phyloP scores from a whole-genome alignment of 2,113 vertebrate species.

The Cyanoramphus novaezelandiae region DNA sequence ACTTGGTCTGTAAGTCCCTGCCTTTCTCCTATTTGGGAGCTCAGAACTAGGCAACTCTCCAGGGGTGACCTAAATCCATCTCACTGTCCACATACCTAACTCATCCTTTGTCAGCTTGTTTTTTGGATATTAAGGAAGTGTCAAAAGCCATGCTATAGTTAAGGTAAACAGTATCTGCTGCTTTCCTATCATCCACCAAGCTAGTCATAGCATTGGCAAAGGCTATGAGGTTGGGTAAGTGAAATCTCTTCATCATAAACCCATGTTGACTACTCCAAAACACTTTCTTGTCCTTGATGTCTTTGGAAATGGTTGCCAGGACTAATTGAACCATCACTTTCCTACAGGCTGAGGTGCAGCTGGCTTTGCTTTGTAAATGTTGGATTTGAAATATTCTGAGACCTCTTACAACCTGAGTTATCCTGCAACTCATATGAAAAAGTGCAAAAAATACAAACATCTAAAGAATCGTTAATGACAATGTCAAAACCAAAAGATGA shows the following conservation, averaged over 20 bases:
- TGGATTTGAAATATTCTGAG: not conserved
- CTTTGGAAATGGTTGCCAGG: not conserved
- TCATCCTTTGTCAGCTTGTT: not conserved
- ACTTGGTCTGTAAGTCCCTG: not conserved
- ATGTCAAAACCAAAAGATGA: not conserved
- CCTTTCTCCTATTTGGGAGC: not conserved
- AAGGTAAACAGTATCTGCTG: not conserved
- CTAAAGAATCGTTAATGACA: not conserved
- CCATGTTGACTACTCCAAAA: not conserved
- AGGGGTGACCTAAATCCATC: not conserved
- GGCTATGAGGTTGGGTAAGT: not conserved
- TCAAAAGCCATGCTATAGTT: not conserved
- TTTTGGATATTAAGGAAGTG: not conserved
- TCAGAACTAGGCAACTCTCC: not conserved
- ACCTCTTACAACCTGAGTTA: not conserved
- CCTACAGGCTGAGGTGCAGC: not conserved
- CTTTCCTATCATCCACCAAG: not conserved
- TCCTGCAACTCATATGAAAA: not conserved
- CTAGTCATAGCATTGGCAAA: not conserved
- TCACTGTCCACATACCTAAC: not conserved
- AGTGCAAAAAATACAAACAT: not conserved
- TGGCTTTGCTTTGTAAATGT: not conserved
- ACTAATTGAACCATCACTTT: not conserved
- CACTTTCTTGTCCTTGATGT: not conserved
- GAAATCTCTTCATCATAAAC: not conserved